Conservation (phyloP, 2,113 vertebrate genomes). For the Peromyscus californicus region DNA sequence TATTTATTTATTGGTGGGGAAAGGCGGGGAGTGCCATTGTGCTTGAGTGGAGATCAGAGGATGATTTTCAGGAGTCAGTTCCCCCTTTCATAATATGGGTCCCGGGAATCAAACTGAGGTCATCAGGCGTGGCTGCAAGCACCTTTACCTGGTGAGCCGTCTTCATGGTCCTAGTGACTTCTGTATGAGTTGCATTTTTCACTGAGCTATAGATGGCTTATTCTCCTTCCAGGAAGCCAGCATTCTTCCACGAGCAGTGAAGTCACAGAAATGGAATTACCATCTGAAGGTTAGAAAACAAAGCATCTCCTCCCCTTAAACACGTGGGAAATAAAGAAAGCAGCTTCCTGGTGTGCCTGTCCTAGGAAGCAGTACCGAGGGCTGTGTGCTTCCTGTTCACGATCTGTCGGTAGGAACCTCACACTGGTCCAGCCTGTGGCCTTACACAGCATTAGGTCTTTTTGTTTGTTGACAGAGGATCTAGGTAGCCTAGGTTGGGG, state of each 20-base stretch:
- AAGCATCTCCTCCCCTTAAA: neutral
- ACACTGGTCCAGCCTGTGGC: neutral
- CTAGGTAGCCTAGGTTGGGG: neutral
- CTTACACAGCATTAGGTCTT: too few species aligned
- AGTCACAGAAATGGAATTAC: slow-evolving; percentile 76
- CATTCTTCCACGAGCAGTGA: slow-evolving; percentile 61
- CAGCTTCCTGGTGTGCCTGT: neutral
- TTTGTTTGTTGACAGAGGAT: neutral
- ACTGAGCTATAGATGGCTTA: neutral
- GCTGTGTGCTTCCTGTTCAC: neutral
- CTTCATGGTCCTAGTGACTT: neutral
- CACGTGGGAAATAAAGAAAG: neutral
- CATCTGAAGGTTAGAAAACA: slow-evolving; percentile 78
- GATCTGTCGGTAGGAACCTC: neutral
- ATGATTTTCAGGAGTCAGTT: neutral
- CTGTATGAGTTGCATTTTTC: neutral
- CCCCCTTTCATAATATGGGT: neutral
- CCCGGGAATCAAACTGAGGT: neutral
- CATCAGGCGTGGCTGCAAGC: neutral
- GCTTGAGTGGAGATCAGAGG: neutral
- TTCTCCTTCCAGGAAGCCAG: slow-evolving; percentile 78
- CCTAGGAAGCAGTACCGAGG: neutral
- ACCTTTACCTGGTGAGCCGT: neutral
- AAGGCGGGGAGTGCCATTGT: neutral
- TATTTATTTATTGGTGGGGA: neutral